Base-by-base conservation (phyloP, 2,113 vertebrate species). In the Silurus meridionalis region DNA sequence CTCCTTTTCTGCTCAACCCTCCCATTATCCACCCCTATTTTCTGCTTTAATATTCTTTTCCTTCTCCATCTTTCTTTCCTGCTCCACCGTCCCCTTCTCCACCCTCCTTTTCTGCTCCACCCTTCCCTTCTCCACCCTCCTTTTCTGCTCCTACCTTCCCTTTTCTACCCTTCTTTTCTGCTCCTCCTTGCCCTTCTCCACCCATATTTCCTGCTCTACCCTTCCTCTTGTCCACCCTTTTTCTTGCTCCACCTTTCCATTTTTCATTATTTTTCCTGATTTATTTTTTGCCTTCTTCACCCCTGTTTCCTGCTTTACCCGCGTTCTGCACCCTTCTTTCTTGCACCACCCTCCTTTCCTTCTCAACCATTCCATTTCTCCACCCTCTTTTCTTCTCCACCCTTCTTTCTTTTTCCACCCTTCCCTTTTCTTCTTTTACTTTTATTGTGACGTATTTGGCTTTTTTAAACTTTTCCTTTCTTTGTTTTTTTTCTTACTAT, bases 21-120 rank as follows among this genome's bases (percentile, higher is more conserved):
- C 86, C 37, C 37, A 37, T 37, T 37, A 37, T 37, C 88, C 15
- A 17, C 83, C 9, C 37, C 86, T 55, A 37, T 5, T 61, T 63
- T 21, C 6, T 6, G 15, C 17, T 63, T 19, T 2, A 87, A 37
- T 37, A 37, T 37, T 52, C 86, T 87, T 86, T 28, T 6, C 6
- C 57, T 80, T 0, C 8, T 10, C 19, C 17, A 83, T 9, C n/a
- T 7, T 21, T 37, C 37, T 10, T 52, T 9, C 46, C 71, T 52
- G 48, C 19, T 74, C 8, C 48, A 21, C 8, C 7, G 4, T 50
- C 23, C 8, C 17, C 28, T 37, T 37, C 28, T 37, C 28, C 28
- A 37, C 19, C 2, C 3, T 6, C 7, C 37, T 48, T 17, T 48
- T 17, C 5, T 71, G 28, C 13, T 71, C 25, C 10, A 67, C 64